A percentile compares a stretch with the other conserved stretches of the same genome.
Evolutionary conservation across 2,113 vertebrate species (phyloP).

Genomic region (Odocoileus hemionus): DNA sequence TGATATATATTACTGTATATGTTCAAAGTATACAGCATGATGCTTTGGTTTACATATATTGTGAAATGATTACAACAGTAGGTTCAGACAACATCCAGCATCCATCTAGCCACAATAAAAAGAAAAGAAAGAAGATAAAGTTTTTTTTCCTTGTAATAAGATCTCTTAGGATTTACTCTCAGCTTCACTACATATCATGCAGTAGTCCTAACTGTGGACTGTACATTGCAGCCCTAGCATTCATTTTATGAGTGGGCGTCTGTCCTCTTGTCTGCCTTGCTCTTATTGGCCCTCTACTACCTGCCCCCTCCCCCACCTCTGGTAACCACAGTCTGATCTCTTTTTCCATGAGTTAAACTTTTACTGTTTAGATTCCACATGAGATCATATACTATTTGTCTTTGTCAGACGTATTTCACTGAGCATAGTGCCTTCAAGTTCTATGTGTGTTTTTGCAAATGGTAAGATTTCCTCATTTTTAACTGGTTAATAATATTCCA

Average conservation of each 20-base stretch:
- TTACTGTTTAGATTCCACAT: neutral
- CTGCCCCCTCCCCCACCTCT: accelerated
- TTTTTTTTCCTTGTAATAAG: neutral
- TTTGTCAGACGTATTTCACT: neutral
- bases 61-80: neutral
- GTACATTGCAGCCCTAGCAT: neutral
- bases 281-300: neutral
- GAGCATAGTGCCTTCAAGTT: neutral
- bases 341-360: neutral
- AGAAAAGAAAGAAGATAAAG: neutral
- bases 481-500: neutral
- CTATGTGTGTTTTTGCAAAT: neutral
- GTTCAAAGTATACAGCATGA: neutral
- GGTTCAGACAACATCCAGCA: neutral
- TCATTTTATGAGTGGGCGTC: neutral
- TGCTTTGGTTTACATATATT: neutral
- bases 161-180: neutral
- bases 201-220: neutral
- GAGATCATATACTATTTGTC: neutral
- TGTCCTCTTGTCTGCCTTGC: neutral
- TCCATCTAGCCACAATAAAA: neutral
- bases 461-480: neutral
- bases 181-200: neutral
- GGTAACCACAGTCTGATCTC: neutral
- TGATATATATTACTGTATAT: neutral